phyloP scores from a whole-genome alignment of 2,113 vertebrate genomes.

The Zingel zingel region DNA sequence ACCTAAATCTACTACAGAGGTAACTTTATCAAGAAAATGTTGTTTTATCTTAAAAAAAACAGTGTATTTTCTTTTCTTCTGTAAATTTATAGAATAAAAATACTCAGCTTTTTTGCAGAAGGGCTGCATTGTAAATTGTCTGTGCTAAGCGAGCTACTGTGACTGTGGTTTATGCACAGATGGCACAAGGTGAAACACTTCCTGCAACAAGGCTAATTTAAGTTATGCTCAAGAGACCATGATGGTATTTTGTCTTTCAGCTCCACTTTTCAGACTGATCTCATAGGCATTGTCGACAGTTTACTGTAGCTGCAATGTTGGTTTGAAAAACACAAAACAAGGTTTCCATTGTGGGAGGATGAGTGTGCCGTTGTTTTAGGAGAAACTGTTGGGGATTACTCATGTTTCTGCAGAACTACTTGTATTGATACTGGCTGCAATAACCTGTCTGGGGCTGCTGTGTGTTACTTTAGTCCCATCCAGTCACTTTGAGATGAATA shows the following conservation, averaged over 20 bases:
- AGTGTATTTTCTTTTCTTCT: not conserved
- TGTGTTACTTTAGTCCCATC: constrained; percentile 8
- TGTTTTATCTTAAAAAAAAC: not conserved
- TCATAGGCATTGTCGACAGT: constrained; percentile 32
- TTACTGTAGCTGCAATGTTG: constrained; percentile 36
- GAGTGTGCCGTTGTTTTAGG: constrained; percentile 43
- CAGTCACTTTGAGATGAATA: constrained; percentile 7
- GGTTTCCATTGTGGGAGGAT: constrained; percentile 16
- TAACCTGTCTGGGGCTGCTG: constrained; percentile 26
- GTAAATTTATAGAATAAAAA: not conserved
- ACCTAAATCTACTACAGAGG: not conserved
- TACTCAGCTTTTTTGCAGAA: not conserved
- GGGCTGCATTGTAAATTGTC: not conserved
- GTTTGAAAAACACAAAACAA: constrained; percentile 14
- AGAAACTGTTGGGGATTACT: constrained; percentile 32
- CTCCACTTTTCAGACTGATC: constrained; percentile 13
- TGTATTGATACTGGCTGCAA: constrained; percentile 42
- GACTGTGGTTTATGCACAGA: constrained; percentile 55
- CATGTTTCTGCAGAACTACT: constrained; percentile 35
- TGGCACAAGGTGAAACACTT: constrained; percentile 53
- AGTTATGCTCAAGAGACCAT: constrained; percentile 19
- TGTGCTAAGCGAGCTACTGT: not conserved
- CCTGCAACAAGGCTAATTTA: constrained; percentile 50
- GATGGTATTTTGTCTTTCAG: not conserved
- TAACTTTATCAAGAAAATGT: not conserved